Evolutionary conservation across 2,888 invertebrate genomes (phyloP).

Genomic region (Phymatocera aterrima): DNA sequence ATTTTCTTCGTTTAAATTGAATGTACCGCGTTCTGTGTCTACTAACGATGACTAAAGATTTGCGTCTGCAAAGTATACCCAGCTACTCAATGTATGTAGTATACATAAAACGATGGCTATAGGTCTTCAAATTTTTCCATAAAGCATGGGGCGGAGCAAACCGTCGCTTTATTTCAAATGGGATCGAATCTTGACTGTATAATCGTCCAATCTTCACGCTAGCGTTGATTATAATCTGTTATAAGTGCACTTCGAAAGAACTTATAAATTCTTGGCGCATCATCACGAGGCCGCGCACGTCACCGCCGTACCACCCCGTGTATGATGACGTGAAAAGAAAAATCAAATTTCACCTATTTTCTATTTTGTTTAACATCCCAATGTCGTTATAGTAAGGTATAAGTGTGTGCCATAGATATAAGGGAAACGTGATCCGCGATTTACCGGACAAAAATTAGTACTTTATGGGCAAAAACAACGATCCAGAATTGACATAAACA

Average conservation of each 20-base stretch:
- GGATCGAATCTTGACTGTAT: background rate
- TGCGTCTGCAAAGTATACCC: no score
- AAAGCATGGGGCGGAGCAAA: background rate
- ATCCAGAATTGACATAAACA: no score
- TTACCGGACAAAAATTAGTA: no score
- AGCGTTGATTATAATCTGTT: slow-evolving; percentile 21
- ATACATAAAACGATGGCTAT: background rate
- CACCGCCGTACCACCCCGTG: background rate
- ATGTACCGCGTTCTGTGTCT: no score
- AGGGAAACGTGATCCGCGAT: no score
- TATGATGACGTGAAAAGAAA: background rate
- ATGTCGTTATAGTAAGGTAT: no score
- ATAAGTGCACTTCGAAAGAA: slow-evolving; percentile 15
- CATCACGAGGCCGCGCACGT: slow-evolving; percentile 7
- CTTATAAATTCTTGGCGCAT: slow-evolving; percentile 6
- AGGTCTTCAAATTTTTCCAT: background rate
- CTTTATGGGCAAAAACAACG: no score
- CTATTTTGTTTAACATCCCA: no score
- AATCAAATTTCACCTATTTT: background rate
- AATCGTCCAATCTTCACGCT: background rate
- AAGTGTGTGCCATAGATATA: no score
- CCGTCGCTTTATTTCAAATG: background rate
- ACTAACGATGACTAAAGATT: no score
- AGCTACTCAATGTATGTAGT: background rate
- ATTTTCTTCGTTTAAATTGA: no score